These are phyloP conservation scores for Phalacrocorax aristotelis DNA, from an alignment of 2,113 vertebrate genomes.

Conservation along the genomic window DNA sequence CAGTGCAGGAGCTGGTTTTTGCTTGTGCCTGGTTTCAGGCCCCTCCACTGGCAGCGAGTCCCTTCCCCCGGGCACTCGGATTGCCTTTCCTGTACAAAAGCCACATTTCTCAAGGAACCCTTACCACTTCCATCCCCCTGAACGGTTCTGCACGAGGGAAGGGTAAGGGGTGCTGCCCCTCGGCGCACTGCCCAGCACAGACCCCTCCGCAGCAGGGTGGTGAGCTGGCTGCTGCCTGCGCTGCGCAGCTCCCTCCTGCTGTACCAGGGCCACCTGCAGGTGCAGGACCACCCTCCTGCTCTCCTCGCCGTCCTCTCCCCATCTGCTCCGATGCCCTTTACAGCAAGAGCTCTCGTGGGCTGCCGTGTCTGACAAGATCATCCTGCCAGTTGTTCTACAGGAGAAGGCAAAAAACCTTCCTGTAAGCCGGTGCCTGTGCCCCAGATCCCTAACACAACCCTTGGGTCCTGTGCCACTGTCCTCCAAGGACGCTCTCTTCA, in stretches of 20 bases:
- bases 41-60: neutral
- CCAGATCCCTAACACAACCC: neutral
- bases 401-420: neutral
- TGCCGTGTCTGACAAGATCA: neutral
- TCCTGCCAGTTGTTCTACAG: neutral
- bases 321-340: neutral
- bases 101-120: neutral
- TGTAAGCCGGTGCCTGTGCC: neutral
- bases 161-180: neutral
- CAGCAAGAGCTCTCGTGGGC: neutral
- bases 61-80: neutral
- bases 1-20: neutral
- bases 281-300: neutral
- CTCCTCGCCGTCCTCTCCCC: fast-evolving
- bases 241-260: neutral
- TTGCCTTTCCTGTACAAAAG: neutral
- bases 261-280: neutral
- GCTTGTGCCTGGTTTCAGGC: neutral
- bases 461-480: neutral
- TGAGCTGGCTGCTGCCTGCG: neutral
- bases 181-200: neutral
- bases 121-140: too few species aligned
- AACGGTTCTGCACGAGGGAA: neutral
- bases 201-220: neutral
- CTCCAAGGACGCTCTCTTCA: neutral